Conservation (phyloP, 1,140 invertebrate genomes). For the Eufriesea mexicana region DNA sequence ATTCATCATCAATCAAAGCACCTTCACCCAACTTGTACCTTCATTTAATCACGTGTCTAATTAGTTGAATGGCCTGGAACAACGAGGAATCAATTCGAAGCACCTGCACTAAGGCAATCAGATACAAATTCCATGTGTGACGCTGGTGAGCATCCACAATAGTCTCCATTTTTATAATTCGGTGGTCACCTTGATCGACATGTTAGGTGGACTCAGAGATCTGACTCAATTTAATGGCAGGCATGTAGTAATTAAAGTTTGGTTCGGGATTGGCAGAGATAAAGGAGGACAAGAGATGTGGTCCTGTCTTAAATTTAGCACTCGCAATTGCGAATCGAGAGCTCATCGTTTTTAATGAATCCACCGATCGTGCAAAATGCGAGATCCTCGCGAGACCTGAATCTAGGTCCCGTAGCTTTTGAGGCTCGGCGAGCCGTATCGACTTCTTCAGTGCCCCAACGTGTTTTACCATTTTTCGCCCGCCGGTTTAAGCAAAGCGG, state of each 20-base stretch:
- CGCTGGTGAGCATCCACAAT: too few species aligned
- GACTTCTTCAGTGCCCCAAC: neutral
- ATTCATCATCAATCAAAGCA: too few species aligned
- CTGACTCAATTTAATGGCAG: slow-evolving; percentile 19
- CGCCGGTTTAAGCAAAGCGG: neutral
- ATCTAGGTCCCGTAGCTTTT: slow-evolving; percentile 17
- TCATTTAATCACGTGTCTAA: neutral
- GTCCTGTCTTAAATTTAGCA: neutral
- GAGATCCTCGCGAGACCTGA: slow-evolving; percentile 2
- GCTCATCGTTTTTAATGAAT: slow-evolving; percentile 39
- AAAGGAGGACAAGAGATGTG: neutral
- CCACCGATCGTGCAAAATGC: slow-evolving; percentile 19
- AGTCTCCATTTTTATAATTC: too few species aligned
- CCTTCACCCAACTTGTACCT: too few species aligned
- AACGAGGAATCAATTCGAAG: neutral
- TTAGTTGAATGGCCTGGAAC: neutral
- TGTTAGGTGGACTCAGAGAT: neutral
- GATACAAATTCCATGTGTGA: neutral
- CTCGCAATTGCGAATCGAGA: slow-evolving; percentile 28
- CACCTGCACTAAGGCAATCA: neutral
- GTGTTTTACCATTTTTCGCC: neutral
- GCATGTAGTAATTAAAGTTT: slow-evolving; percentile 29
- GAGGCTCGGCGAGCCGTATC: slow-evolving; percentile 20
- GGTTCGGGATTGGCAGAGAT: neutral
- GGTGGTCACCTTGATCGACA: too few species aligned